Percentiles rank a stretch among this genome's conserved stretches.
Conservation (phyloP, 53 echinoderm and acorn worm species). For the Zoroaster sp. region DNA sequence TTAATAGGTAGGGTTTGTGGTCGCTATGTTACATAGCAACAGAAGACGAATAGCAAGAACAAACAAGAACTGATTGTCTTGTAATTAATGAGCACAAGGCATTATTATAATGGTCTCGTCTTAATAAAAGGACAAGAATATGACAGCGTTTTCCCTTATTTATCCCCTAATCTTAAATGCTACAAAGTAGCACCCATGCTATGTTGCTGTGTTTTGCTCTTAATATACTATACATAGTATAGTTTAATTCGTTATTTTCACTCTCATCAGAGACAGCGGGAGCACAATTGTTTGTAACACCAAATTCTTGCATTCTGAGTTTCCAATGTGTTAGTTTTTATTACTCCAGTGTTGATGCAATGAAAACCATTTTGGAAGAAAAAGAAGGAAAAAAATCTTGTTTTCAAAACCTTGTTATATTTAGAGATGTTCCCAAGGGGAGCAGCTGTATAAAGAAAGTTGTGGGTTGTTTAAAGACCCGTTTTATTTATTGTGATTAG, state of each 20-base stretch:
- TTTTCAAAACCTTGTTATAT: not conserved
- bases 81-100: too few relatives aligned
- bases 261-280: not conserved
- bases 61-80: too few relatives aligned
- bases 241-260: not conserved
- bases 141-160: too few relatives aligned
- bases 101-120: too few relatives aligned
- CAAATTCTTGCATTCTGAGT: not conserved
- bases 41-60: too few relatives aligned
- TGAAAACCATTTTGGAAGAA: too few relatives aligned
- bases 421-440: not conserved
- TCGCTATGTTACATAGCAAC: too few relatives aligned
- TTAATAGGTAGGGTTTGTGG: too few relatives aligned
- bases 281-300: not conserved
- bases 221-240: not conserved
- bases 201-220: not conserved
- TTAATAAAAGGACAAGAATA: too few relatives aligned
- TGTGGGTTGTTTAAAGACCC: constrained; percentile 11
- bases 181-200: not conserved
- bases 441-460: constrained; percentile 18
- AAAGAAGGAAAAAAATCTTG: not conserved
- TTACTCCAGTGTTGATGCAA: not conserved
- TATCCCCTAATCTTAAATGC: not conserved
- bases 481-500: constrained; percentile 49
- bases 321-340: not conserved